Base-by-base conservation (phyloP, 1,140 invertebrate species). In the Drosophila suzukii region DNA sequence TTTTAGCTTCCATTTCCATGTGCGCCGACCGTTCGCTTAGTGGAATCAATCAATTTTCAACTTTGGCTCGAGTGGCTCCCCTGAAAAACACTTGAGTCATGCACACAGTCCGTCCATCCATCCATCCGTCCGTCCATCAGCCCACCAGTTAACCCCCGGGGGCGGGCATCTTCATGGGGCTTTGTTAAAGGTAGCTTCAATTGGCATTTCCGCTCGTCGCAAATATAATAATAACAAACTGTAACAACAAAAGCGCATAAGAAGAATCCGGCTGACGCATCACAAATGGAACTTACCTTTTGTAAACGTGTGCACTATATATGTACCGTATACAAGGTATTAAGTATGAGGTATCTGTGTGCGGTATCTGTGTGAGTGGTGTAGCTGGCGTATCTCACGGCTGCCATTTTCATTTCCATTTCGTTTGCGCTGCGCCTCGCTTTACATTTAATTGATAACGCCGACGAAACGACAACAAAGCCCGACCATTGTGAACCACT, bases 101-200 rank as follows among this genome's bases (percentile, higher is more conserved):
- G 60, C 59, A 60, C 46, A 58, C 59, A 59, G 20, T 44, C 34
- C 12, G 41, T 51, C 27, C 49, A 17, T 44, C 34, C 12, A 32
- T 51, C 27, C 49, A 17, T n/a, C 15, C 12, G 11, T 61, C 36
- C 24, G 24, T 61, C 36, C 5, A 15, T 50, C 36, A 43, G 27
- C 38, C 53, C 44, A 55, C 11, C 24, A 39, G 49, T 67, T 51
- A 61, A 65, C 67, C 72, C 62, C 62, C 61, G 51, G 53, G 47
- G 47, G 44, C 56, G 53, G 46, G 47, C 78, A 79, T 85, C 82
- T 85, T 85, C 58, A 51, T 85, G 78, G 68, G 62, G 60, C 57
- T 78, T 78, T 88, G 86, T 86, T 89, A 89, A 86, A 86, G 83
- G 83, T 86, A 86, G 83, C 84, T 79, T 88, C 83, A 86, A 86